A percentile compares a stretch with the other conserved stretches of the same genome.
Evolutionary conservation across 2,888 invertebrate genomes (phyloP).

Genomic region (Oscheius sp.): DNA sequence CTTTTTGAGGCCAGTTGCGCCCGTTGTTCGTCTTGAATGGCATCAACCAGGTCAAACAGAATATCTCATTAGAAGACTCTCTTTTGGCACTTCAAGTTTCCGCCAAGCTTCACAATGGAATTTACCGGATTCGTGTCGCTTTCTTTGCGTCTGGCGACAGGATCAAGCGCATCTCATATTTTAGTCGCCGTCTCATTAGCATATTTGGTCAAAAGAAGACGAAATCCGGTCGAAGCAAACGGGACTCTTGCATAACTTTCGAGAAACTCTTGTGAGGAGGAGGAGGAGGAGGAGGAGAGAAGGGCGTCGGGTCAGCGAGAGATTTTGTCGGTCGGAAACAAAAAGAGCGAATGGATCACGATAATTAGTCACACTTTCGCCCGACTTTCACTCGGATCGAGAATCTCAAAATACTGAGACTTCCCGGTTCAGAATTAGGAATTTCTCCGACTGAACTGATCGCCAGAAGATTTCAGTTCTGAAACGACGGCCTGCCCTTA

Average conservation of each 20-base stretch:
- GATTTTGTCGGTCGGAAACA: neutral
- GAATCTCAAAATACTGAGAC: too few species aligned
- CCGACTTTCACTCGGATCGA: too few species aligned
- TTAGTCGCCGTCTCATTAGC: conserved; percentile 23
- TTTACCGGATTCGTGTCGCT: conserved; percentile 19
- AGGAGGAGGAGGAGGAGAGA: neutral
- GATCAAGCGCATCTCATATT: conserved; percentile 2
- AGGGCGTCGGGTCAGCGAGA: neutral
- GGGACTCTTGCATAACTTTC: conserved; percentile 9
- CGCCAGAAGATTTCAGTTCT: neutral
- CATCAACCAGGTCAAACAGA: neutral
- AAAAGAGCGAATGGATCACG: too few species aligned
- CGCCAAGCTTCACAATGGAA: conserved; percentile 17
- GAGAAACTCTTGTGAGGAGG: neutral
- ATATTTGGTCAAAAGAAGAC: conserved; percentile 18
- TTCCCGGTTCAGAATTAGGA: too few species aligned
- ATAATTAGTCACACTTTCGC: too few species aligned
- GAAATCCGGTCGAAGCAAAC: conserved; percentile 16
- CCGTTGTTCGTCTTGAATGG: neutral
- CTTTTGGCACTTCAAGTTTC: neutral
- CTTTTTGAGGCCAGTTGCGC: conserved; percentile 20
- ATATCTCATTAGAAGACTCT: neutral
- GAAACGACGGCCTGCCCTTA: too few species aligned
- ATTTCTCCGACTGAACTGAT: too few species aligned
- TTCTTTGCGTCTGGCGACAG: conserved; percentile 10